phyloP scores from a whole-genome alignment of 1,140 invertebrate genomes.

The Drosophila willistoni region DNA sequence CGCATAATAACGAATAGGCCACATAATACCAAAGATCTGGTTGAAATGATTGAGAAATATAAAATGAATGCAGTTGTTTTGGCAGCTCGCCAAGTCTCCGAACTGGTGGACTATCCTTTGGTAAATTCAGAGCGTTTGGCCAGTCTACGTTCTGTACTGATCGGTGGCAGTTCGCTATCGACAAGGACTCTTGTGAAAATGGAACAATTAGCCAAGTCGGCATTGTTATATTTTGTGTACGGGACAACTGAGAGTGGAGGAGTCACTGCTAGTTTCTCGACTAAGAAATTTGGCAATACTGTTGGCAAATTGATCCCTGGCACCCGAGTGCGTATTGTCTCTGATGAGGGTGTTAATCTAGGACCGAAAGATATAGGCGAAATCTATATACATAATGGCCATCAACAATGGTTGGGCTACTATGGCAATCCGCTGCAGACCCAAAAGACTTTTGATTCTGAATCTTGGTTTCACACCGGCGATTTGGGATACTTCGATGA shows the following conservation, averaged over 20 bases:
- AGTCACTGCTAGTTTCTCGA: conserved; percentile 50
- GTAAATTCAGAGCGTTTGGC: conserved; percentile 47
- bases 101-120: conserved; percentile 47
- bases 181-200: conserved; percentile 39
- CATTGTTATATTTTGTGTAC: conserved; percentile 56
- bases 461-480: conserved; percentile 90
- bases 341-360: conserved; percentile 64
- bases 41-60: conserved; percentile 63
- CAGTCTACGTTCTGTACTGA: conserved; percentile 28
- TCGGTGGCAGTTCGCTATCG: conserved; percentile 51
- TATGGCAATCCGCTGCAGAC: conserved; percentile 85
- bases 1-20: conserved; percentile 61
- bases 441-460: conserved; percentile 84
- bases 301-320: conserved; percentile 56
- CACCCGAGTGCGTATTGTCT: conserved; percentile 56
- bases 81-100: conserved; percentile 48
- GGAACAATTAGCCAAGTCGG: conserved; percentile 50
- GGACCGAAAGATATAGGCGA: conserved; percentile 81
- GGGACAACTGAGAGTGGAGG: conserved; percentile 60
- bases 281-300: conserved; percentile 29
- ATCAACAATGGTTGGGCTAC: conserved; percentile 82
- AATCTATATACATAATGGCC: conserved; percentile 73
- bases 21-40: conserved; percentile 56
- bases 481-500: conserved; percentile 89
- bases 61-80: conserved; percentile 58